Conservation (phyloP, 2,797 vertebrate species). For the Trachurus trachurus region DNA sequence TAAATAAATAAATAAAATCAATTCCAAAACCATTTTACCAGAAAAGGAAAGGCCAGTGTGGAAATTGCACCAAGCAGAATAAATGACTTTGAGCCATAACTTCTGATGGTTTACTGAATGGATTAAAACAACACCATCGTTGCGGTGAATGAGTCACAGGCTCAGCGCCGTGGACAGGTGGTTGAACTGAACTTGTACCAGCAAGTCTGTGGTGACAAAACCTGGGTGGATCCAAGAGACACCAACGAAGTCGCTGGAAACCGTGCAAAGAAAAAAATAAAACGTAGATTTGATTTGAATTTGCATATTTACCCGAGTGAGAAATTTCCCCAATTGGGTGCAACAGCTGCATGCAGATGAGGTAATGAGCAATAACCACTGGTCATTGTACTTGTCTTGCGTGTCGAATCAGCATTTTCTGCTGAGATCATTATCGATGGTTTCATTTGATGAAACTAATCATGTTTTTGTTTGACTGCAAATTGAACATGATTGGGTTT, state of each 20-base stretch:
- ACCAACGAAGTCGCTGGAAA: background rate
- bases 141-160: background rate
- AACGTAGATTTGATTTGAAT: background rate
- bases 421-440: background rate
- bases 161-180: background rate
- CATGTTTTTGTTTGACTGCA: background rate
- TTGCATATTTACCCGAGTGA: background rate
- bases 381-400: background rate
- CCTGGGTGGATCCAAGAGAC: background rate
- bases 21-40: background rate
- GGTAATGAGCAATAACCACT: background rate
- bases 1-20: background rate
- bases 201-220: slow-evolving; percentile 4
- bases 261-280: too few species aligned
- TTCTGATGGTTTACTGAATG: slow-evolving; percentile 19
- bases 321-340: background rate
- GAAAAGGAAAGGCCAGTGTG: background rate
- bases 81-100: background rate
- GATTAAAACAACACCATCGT: background rate
- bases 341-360: background rate
- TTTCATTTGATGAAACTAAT: background rate
- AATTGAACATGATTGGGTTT: background rate
- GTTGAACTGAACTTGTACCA: slow-evolving; percentile 1
- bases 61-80: background rate
- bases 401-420: background rate